Base-by-base conservation (phyloP, 2,797 vertebrate species). In the Myoxocephalus aenaeus region DNA sequence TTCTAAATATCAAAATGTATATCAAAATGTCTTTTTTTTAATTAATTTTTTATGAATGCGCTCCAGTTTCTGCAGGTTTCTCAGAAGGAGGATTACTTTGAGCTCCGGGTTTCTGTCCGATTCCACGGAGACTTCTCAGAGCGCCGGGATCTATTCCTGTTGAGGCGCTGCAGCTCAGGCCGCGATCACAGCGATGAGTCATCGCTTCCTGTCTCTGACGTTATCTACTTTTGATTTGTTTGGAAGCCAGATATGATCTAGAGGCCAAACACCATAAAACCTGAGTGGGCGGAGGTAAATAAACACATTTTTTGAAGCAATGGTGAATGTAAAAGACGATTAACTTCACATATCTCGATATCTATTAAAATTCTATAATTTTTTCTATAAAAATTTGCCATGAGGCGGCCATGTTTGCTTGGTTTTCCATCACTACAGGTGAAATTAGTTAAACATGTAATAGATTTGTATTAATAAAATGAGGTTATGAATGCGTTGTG, bases 21-120 rank as follows among this genome's bases (percentile, higher is more conserved):
- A 42, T 15, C 11, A 42, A 42, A 14, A 42, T 42, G 40, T 42
- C n/a, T n/a, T n/a, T n/a, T n/a, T n/a, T n/a, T n/a, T n/a, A n/a
- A n/a, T n/a, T n/a, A n/a, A n/a, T n/a, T 82, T 17, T 82, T 87
- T 54, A 70, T 81, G 61, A 82, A 80, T 67, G 58, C 44, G 54
- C 4, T 72, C 58, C 25, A 68, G 71, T 67, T 53, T 20, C 29
- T 66, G 63, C 62, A 38, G 38, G 8, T 86, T 89, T 92, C 89
- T 86, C 38, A 56, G 86, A 87, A 91, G 66, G 1, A 32, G 83
- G 86, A 91, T 92, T 93, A 90, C 74, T 10, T 14, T 11, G 53
- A 70, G 72, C 70, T 51, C 12, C 59, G 65, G 64, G 53, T 65
- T 72, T 72, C 51, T 54, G 34, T 27, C 38, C 14, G 14, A 9